Evolutionary conservation across 2,888 invertebrate species (phyloP), one percentile per base, ranked within the genome.

Genomic region (Rhogogaster chlorosoma): DNA sequence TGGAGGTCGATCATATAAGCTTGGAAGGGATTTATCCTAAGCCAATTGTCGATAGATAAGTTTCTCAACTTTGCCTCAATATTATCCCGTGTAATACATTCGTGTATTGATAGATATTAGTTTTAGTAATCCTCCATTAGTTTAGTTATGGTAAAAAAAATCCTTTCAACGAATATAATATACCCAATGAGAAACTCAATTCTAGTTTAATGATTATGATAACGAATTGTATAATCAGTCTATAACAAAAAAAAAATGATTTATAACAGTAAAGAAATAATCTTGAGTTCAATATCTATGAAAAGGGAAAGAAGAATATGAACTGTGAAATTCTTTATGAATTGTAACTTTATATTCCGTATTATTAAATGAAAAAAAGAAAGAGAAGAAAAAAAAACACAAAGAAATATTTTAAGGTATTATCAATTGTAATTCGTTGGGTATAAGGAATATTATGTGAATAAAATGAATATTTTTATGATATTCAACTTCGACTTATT

Each of bases 391-490:
- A 42, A 12, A 49, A n/a, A 49, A 53, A 53, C n/a, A 53, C 6
- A 26, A 61, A 61, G n/a, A 75, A 45, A 26, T 22, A 75, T 22
- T 22, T 45, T 29, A 26, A 45, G 22, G 3, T 53, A 77, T 77
- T 71, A 42, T 71, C 71, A 9, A 71, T 71, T 71, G 71, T 71
- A 77, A 49, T 26, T 49, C 53, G 7, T 32, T 15, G 53, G 32
- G 53, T 2, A 53, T 9, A 29, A 45, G 12, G 49, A 49, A 71
- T 29, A 71, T 36, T 53, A 29, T 77, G 29, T 32, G 77, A 77
- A 77, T 77, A 29, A 77, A 77, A 29, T 49, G 49, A 49, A 77
- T 77, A 77, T 77, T 77, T 77, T 77, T 7, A 53, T 53, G 73
- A 73, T 38, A 38, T 42, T 73, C 73, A 73, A 73, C 1, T 73